Percentiles rank a stretch among this genome's conserved stretches.
These are phyloP conservation scores for Ptychodera flava DNA, from an alignment of 35 echinoderm and acorn worm species.

Conservation along the genomic window DNA sequence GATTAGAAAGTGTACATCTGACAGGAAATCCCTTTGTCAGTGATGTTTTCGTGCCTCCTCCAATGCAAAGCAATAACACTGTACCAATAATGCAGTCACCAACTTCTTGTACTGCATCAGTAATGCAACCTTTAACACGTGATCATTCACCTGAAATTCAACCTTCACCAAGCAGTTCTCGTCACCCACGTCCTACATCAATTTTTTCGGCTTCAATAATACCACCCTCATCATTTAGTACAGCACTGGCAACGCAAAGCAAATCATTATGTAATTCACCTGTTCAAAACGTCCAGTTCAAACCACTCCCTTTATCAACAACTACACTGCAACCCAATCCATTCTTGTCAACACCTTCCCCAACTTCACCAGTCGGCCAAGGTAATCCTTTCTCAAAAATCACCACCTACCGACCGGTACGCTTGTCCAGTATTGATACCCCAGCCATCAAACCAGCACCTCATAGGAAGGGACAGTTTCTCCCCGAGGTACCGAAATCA, in stretches of 20 bases:
- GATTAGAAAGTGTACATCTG: no score
- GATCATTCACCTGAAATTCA: background rate
- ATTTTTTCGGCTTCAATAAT: no score
- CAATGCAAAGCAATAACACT: background rate
- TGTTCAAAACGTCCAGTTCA: background rate
- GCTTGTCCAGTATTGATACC: background rate
- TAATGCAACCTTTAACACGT: no score
- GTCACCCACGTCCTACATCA: background rate
- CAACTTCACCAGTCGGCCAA: background rate
- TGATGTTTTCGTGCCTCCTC: background rate
- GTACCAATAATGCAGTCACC: background rate
- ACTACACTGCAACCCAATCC: background rate
- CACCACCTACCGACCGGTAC: background rate
- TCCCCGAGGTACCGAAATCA: background rate
- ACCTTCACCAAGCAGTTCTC: background rate
- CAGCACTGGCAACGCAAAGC: background rate
- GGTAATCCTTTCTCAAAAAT: background rate
- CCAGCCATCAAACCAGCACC: background rate
- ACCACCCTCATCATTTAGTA: no score
- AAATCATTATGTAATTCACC: background rate
- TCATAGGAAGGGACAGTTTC: no score
- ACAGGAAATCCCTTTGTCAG: background rate
- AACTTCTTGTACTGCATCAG: background rate
- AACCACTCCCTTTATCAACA: background rate
- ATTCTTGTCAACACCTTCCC: background rate